Evolutionary conservation across 2,797 vertebrate species (phyloP).

Genomic region (Chiloscyllium punctatum): DNA sequence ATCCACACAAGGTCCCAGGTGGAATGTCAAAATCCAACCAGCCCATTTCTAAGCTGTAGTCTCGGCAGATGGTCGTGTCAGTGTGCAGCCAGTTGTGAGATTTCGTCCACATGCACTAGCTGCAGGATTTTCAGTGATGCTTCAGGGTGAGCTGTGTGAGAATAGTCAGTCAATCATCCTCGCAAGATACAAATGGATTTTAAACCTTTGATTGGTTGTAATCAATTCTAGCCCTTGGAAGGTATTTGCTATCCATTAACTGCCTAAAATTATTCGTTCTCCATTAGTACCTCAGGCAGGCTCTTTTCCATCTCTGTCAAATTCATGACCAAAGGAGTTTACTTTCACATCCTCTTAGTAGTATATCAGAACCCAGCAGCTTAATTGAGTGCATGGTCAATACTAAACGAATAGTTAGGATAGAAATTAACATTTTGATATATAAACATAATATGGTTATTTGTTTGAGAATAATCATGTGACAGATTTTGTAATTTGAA

Average conservation of each 20-base stretch:
- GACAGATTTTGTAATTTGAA: not conserved
- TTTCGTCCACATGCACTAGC: constrained; percentile 38
- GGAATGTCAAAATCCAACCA: constrained; percentile 36
- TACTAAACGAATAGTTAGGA: not conserved
- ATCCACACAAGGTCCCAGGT: constrained; percentile 41
- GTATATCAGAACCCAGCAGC: not conserved
- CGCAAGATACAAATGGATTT: constrained; percentile 29
- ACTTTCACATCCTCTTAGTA: not conserved
- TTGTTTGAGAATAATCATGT: not conserved
- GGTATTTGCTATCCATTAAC: constrained; percentile 40
- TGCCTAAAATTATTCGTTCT: constrained; percentile 30
- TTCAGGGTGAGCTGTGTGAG: constrained; percentile 42
- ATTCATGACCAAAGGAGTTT: constrained; percentile 22
- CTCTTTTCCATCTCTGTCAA: not conserved
- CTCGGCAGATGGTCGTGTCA: constrained; percentile 47
- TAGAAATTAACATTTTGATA: not conserved
- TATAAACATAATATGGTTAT: not conserved
- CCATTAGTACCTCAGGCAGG: not conserved
- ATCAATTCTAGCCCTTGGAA: constrained; percentile 42
- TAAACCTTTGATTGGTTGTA: constrained; percentile 40
- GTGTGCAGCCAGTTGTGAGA: constrained; percentile 46
- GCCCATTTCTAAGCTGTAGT: constrained; percentile 38
- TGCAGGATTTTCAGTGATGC: constrained; percentile 39
- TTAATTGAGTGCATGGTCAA: not conserved
- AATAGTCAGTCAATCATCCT: constrained; percentile 40